A percentile compares a stretch with the other conserved stretches of the same genome.
These are phyloP conservation scores for Oenanthe melanoleuca DNA, from an alignment of 2,113 vertebrate species.

Conservation along the genomic window DNA sequence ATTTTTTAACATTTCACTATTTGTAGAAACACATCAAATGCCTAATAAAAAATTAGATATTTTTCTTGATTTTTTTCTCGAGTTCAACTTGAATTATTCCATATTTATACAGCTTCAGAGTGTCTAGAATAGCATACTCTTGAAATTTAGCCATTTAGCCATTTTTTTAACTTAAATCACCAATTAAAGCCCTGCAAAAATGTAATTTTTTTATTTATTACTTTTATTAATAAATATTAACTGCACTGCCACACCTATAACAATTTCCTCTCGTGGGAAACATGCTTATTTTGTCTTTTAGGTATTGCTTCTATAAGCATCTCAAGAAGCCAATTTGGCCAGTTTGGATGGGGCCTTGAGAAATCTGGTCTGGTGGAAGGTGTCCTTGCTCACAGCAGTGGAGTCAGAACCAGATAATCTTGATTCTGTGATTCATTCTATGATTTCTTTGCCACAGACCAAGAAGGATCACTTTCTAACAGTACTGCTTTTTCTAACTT, in stretches of 20 bases:
- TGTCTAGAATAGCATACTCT: not conserved
- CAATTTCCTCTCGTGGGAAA: not conserved
- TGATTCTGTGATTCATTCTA: not conserved
- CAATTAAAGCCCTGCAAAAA: not conserved
- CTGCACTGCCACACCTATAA: not conserved
- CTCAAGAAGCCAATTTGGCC: not conserved
- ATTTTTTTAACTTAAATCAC: not conserved
- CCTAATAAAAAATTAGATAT: not conserved
- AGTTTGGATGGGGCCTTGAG: not conserved
- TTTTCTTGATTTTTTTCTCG: not conserved
- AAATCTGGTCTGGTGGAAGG: not conserved
- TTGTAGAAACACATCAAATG: not conserved
- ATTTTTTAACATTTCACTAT: not conserved
- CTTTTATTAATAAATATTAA: not conserved
- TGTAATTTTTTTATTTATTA: not conserved
- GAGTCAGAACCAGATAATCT: not conserved
- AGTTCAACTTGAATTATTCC: not conserved
- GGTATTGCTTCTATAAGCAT: not conserved
- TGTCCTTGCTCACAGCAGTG: not conserved
- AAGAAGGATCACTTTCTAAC: not conserved
- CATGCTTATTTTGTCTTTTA: not conserved
- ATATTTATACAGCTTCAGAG: not conserved
- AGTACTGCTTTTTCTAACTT: not conserved
- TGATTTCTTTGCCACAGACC: not conserved
- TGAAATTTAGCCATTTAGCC: not conserved